Evolutionary conservation across 2,797 vertebrate species (phyloP), one percentile per base, ranked within the genome.

Genomic region (Pogonophryne albipinna): DNA sequence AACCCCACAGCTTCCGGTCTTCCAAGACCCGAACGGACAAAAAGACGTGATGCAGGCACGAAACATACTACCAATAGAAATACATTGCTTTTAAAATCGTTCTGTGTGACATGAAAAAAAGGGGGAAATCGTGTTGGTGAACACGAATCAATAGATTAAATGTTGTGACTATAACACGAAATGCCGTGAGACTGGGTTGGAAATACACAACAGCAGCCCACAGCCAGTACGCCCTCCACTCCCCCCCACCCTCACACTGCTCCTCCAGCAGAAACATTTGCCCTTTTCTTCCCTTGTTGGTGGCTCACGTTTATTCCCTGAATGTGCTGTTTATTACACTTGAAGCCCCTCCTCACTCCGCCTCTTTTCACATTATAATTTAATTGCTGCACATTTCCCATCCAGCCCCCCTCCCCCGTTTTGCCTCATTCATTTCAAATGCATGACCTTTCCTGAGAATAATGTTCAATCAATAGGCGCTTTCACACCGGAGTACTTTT

Each of bases 381-480:
- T 91, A 87, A 95, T 91, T 83, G 80, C 76, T 66, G 58, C 6
- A 38, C 27, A 27, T 27, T 27, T 38, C 7, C 34, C 34, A 6
- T 38, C 34, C 34, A 38, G 10, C 53, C 53, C 56, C 50, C 66
- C 16, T 67, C 66, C 68, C 57, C 68, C 57, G n/a, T 34, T 83
- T 86, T 66, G 75, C 67, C 83, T 87, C 87, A 83, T 92, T 91
- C 88, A 89, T 91, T 92, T 89, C 69, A 83, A 91, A 95, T 90
- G 85, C 90, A 90, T 94, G 93, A 95, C 93, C 95, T 95, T 95
- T 87, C 67, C 66, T 42, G 70, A 86, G 92, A 93, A 91, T 90
- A 93, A 91, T 90, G 86, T 89, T 87, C 89, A 91, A 94, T 95
- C 94, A 94, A 92, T 94, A 90, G 84, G 80, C 82, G 72, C 85